phyloP scores from a whole-genome alignment of 2,888 invertebrate genomes.

The Priocnemis perturbator region DNA sequence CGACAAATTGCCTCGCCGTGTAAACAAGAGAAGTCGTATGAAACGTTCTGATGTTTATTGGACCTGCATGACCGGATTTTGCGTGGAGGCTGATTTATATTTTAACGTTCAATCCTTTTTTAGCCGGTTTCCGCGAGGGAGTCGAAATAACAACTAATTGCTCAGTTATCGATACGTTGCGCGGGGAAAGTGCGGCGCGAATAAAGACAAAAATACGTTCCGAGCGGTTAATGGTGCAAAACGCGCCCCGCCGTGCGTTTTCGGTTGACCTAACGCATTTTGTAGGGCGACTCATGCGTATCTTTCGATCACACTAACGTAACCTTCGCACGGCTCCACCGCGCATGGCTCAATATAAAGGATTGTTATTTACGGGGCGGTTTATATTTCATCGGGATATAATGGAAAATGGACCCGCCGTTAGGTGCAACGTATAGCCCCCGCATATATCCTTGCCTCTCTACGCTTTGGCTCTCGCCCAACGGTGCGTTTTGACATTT shows the following conservation, averaged over 20 bases:
- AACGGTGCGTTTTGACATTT: constrained; percentile 53
- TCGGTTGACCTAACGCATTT: constrained; percentile 50
- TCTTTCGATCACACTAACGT: constrained; percentile 47
- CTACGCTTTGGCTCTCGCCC: constrained; percentile 44
- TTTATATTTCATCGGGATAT: constrained; percentile 63
- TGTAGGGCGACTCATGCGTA: constrained; percentile 43
- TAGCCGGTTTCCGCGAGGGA: too few relatives aligned
- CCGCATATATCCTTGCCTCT: constrained; percentile 28
- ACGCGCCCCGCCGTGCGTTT: constrained; percentile 39
- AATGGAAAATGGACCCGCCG: constrained; percentile 59
- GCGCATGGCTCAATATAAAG: constrained; percentile 48
- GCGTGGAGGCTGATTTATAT: too few relatives aligned
- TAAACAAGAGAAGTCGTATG: too few relatives aligned
- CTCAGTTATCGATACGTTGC: background rate
- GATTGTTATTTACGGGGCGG: constrained; percentile 61
- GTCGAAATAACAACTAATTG: too few relatives aligned
- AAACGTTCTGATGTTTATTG: too few relatives aligned
- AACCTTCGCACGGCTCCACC: constrained; percentile 13
- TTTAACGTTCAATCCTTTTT: too few relatives aligned
- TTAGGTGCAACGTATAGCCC: constrained; percentile 49
- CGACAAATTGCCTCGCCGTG: too few relatives aligned
- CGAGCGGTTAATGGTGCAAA: constrained; percentile 37
- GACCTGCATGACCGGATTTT: too few relatives aligned
- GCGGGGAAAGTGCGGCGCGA: background rate
- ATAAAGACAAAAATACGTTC: background rate